These are phyloP conservation scores for Parasteatoda lunata DNA, from an alignment of 2,888 invertebrate genomes.

Conservation along the genomic window DNA sequence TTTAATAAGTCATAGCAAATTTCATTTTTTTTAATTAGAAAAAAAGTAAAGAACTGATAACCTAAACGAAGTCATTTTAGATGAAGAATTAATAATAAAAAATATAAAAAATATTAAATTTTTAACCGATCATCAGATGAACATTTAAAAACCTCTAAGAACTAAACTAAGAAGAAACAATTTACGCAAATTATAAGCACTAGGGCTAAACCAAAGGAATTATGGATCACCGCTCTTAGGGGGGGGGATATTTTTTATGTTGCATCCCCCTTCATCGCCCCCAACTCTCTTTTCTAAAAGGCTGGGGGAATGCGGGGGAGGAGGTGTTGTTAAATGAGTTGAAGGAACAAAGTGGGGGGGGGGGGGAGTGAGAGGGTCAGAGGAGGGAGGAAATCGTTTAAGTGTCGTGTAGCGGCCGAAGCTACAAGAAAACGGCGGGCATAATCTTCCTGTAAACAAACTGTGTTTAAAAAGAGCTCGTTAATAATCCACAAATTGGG, in stretches of 20 bases:
- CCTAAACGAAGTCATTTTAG: too few relatives aligned
- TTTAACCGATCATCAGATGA: constrained; percentile 43
- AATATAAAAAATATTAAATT: background rate
- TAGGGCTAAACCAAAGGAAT: constrained; percentile 60
- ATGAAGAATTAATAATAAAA: too few relatives aligned
- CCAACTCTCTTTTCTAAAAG: constrained; percentile 1
- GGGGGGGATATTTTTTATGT: constrained; percentile 24
- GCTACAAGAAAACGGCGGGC: constrained; percentile 65
- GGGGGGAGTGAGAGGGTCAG: background rate
- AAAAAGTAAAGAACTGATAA: too few relatives aligned
- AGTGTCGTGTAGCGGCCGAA: constrained; percentile 66
- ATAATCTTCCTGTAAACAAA: constrained; percentile 68
- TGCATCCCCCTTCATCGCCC: constrained; percentile 4
- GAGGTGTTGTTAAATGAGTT: constrained; percentile 67
- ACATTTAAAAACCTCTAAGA: constrained; percentile 63
- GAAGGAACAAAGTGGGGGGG: constrained; percentile 18
- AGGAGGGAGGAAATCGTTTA: constrained; percentile 36
- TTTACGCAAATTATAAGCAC: constrained; percentile 69
- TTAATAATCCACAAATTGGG: constrained; percentile 68
- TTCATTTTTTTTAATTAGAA: too few relatives aligned
- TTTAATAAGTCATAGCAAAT: too few relatives aligned
- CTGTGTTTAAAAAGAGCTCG: constrained; percentile 65
- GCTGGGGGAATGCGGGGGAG: constrained; percentile 27
- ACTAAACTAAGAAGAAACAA: constrained; percentile 61
- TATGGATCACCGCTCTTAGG: constrained; percentile 60